Conservation (phyloP, 2,888 invertebrate genomes). For the Marronus borbonicus region DNA sequence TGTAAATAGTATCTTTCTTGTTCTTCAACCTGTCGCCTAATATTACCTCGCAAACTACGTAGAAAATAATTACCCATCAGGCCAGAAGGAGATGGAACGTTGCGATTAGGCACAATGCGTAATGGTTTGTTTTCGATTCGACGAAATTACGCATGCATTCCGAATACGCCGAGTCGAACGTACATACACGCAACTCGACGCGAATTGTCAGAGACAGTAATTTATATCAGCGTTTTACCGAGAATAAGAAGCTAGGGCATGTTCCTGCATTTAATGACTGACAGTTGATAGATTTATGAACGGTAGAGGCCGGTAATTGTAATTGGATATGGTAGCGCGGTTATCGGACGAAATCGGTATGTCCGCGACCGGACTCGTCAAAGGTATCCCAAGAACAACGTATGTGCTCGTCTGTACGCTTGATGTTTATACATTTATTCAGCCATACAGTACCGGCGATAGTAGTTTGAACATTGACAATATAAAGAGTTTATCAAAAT, state of each 20-base stretch:
- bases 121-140: conserved; percentile 27
- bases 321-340: conserved; percentile 61
- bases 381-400: conserved; percentile 5
- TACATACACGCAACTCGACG: conserved; percentile 34
- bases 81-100: not conserved
- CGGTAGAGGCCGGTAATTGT: conserved; percentile 59
- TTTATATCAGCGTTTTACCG: conserved; percentile 50
- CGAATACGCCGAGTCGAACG: conserved; percentile 15
- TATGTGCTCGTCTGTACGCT: not conserved
- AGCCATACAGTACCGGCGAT: not conserved
- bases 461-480: not conserved
- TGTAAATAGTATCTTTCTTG: conserved; percentile 4
- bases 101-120: conserved; percentile 3
- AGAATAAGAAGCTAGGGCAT: conserved; percentile 52
- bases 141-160: conserved; percentile 32
- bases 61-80: not conserved
- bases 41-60: not conserved
- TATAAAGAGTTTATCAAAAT: too few species aligned
- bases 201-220: conserved; percentile 48
- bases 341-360: conserved; percentile 53
- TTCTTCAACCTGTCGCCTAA: not conserved
- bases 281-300: conserved; percentile 60
- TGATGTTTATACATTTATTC: not conserved
- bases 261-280: conserved; percentile 59
- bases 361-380: conserved; percentile 5